A percentile compares a stretch with the other conserved stretches of the same genome.
phyloP scores from a whole-genome alignment of 92 coral and sea anemone genomes.

The Siderastrea siderea region DNA sequence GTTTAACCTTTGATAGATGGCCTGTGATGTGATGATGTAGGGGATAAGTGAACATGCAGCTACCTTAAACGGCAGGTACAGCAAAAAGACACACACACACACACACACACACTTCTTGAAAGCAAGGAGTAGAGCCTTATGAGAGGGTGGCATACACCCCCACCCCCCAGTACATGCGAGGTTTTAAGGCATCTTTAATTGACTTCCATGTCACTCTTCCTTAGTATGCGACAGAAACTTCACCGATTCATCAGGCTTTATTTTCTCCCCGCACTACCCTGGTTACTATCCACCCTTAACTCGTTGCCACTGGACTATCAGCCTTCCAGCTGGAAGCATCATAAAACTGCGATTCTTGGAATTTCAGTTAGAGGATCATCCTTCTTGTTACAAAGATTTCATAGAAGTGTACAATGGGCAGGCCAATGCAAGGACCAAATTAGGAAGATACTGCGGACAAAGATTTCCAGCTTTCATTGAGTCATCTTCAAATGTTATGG shows the following conservation, averaged over 20 bases:
- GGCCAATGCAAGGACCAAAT: neutral
- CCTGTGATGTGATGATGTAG: too few species aligned
- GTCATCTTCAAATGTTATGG: constrained; percentile 25
- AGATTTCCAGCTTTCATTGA: too few species aligned
- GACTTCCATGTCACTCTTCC: neutral
- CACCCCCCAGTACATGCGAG: too few species aligned
- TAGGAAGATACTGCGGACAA: constrained; percentile 84
- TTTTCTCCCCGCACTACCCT: constrained; percentile 72
- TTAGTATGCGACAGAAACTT: too few species aligned
- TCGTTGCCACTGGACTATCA: constrained; percentile 72
- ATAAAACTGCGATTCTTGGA: constrained; percentile 70
- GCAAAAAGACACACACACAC: too few species aligned
- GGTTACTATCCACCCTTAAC: constrained; percentile 55
- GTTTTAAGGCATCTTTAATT: neutral
- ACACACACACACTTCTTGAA: too few species aligned
- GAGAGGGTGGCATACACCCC: too few species aligned
- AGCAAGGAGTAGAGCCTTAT: too few species aligned
- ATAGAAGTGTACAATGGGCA: constrained; percentile 61
- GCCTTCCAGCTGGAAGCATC: constrained; percentile 37
- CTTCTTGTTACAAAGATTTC: constrained; percentile 68
- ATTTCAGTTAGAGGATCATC: constrained; percentile 80
- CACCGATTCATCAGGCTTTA: constrained; percentile 41
- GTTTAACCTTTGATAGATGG: too few species aligned
- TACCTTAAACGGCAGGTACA: too few species aligned
- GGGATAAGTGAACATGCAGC: too few species aligned